Base-by-base conservation (phyloP, 2,888 invertebrate species). In the Tipula confusa region DNA sequence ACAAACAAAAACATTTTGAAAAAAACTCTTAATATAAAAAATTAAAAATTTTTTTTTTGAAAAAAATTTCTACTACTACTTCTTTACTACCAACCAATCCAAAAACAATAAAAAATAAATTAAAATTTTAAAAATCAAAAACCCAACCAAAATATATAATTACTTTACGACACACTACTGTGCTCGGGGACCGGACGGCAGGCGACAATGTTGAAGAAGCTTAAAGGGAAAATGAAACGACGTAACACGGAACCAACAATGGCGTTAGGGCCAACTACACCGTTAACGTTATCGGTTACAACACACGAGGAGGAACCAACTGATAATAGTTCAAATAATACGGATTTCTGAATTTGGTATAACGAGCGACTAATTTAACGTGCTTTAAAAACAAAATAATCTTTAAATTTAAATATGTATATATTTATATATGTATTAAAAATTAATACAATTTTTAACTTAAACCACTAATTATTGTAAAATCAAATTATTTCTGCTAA, bases 141-240 rank as follows among this genome's bases (percentile, higher is more conserved):
- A 36, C 36, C 43, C 13, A 43, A 43, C 43, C 43, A 43, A 43
- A 43, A 36, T 36, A 81, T 83, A n/a, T n/a, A n/a, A n/a, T 38
- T 28, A 48, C 38, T 82, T 79, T 79, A 83, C 15, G 79, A 83
- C 28, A 48, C 38, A 82, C 28, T 79, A 83, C 28, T 79, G 85
- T 84, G 82, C 85, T 87, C 81, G 82, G 48, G 87, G 87, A 87
- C 87, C 88, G 88, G 88, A 88, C 88, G 88, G 86, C 92, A 98
- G 98, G 98, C 99, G 90, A 98, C 98, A 91, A 99, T 99, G 99
- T 93, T 99, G 92, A 98, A 98, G 95, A 98, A 99, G 93, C 95
- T 95, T 91, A 96, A 96, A 92, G 93, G 94, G 89, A 98, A 98
- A 93, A 97, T 98, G 94, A 97, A 97, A 91, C 93, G 98, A 87